A percentile compares a stretch with the other conserved stretches of the same genome.
These are phyloP conservation scores for Choreutis nemorana DNA, from an alignment of 2,888 invertebrate genomes.

Conservation along the genomic window DNA sequence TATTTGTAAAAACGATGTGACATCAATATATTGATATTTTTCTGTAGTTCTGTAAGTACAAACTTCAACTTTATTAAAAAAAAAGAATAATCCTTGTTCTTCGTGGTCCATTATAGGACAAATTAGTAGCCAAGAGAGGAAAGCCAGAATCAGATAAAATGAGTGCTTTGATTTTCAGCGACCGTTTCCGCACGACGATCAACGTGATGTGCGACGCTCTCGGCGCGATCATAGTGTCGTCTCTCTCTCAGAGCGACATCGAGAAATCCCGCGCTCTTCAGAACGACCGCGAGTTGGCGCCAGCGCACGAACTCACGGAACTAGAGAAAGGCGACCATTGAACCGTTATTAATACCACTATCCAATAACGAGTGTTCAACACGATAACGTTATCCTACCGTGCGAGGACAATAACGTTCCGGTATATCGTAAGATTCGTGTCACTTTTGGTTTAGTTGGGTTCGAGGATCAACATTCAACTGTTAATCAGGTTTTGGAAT, in stretches of 20 bases:
- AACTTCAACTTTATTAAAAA: background rate
- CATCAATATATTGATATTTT: background rate
- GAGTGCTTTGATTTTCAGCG: too few relatives aligned
- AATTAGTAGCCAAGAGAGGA: too few relatives aligned
- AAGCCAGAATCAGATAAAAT: too few relatives aligned
- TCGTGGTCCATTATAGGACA: too few relatives aligned
- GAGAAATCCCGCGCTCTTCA: conserved; percentile 40
- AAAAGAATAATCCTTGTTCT: background rate
- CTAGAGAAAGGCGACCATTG: conserved; percentile 60
- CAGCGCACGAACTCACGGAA: conserved; percentile 74
- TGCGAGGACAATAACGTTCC: conserved; percentile 16
- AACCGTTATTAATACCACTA: conserved; percentile 11
- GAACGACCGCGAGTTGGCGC: conserved; percentile 52
- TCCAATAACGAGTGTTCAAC: conserved; percentile 18
- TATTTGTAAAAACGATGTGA: too few relatives aligned
- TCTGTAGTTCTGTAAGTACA: background rate
- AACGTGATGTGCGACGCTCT: conserved; percentile 96
- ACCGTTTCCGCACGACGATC: conserved; percentile 87
- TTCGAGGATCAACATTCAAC: too few relatives aligned
- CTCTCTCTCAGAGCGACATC: conserved; percentile 79
- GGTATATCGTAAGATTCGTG: background rate
- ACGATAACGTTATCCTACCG: conserved; percentile 28
- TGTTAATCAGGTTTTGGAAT: too few relatives aligned
- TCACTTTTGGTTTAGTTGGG: too few relatives aligned
- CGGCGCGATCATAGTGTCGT: conserved; percentile 91